Evolutionary conservation across 23 tunicate species (phyloP), one percentile per base, ranked within the genome.

Genomic region (Pegea sp.): DNA sequence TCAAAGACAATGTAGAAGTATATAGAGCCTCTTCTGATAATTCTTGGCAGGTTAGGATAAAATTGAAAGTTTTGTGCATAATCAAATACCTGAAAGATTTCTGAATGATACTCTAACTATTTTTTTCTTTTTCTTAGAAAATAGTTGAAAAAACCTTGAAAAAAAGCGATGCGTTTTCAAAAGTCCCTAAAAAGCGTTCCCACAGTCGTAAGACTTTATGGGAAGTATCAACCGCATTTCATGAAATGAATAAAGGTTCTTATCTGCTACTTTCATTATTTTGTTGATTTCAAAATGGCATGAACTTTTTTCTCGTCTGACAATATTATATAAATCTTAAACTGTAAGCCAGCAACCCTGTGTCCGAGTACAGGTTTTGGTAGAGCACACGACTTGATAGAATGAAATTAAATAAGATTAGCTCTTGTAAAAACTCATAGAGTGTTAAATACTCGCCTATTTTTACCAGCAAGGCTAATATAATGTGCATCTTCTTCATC

Each of bases 41-140:
- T 5, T 59, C 31, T 11, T 70, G 78, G 78, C 92, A 78, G 92
- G 92, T 78, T 28, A n/a, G n/a, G n/a, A n/a, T n/a, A n/a, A n/a
- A n/a, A n/a, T n/a, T n/a, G n/a, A n/a, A n/a, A n/a, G n/a, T n/a
- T n/a, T n/a, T n/a, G n/a, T n/a, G n/a, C n/a, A n/a, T n/a, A n/a
- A n/a, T n/a, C n/a, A n/a, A n/a, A n/a, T n/a, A n/a, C n/a, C n/a
- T 11, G 61, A 28, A 52, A n/a, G n/a, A n/a, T n/a, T n/a, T n/a
- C n/a, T n/a, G n/a, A n/a, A n/a, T n/a, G n/a, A n/a, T n/a, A n/a
- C n/a, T n/a, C n/a, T n/a, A n/a, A n/a, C n/a, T n/a, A n/a, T n/a
- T n/a, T n/a, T n/a, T n/a, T n/a, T n/a, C n/a, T n/a, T n/a, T n/a
- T n/a, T n/a, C 16, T 8, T 16, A 38, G 46, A 38, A 38, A 38